Evolutionary conservation across 2,888 invertebrate genomes (phyloP).

Genomic region (Drosophila mercatorum): DNA sequence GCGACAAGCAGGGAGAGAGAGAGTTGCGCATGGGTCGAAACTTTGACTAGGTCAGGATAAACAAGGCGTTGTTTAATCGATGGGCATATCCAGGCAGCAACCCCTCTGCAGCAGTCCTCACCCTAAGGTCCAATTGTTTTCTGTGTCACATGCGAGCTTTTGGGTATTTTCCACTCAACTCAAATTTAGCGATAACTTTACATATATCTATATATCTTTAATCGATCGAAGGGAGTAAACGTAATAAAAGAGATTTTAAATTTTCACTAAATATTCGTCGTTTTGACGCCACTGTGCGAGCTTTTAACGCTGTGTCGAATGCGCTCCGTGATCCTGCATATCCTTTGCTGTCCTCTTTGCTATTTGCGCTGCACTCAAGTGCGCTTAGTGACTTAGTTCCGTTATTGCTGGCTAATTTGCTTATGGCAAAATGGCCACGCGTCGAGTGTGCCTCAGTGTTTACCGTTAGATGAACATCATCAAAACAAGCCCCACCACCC

Average conservation of each 20-base stretch:
- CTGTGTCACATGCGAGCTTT: constrained; percentile 17
- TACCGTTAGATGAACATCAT: constrained; percentile 1
- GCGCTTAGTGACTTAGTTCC: constrained; percentile 43
- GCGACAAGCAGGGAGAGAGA: constrained; percentile 1
- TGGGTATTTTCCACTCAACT: constrained; percentile 69
- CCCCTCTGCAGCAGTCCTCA: constrained; percentile 9
- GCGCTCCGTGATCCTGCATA: constrained; percentile 15
- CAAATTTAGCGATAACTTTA: not conserved
- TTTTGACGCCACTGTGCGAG: constrained; percentile 22
- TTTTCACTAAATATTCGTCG: not conserved
- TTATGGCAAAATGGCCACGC: not conserved
- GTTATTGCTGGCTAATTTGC: constrained; percentile 28
- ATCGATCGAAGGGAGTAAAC: not conserved
- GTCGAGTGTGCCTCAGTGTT: not conserved
- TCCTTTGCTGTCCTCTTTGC: constrained; percentile 9
- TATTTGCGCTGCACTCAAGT: constrained; percentile 39
- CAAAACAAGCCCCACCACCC: not conserved
- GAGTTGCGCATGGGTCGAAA: constrained; percentile 41
- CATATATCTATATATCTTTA: no score
- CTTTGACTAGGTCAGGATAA: constrained; percentile 77
- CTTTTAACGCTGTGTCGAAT: constrained; percentile 2
- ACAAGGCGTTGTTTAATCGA: constrained; percentile 65
- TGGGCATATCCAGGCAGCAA: constrained; percentile 47
- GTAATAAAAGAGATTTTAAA: not conserved
- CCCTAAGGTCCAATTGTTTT: constrained; percentile 33